These are phyloP conservation scores for Sesia apiformis DNA, from an alignment of 2,888 invertebrate genomes.

Conservation along the genomic window DNA sequence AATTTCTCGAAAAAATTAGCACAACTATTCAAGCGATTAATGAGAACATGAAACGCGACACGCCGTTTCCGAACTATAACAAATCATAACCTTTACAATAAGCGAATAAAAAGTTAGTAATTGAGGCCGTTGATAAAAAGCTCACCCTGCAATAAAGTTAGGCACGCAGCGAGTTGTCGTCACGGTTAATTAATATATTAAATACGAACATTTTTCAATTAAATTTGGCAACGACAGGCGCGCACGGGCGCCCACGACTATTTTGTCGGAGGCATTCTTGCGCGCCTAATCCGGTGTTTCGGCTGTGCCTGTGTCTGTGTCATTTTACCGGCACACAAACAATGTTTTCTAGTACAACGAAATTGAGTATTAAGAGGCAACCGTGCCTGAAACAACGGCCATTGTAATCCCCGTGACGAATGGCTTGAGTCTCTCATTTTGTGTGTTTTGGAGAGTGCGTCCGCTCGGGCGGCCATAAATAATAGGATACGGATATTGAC, in stretches of 20 bases:
- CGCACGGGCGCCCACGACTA: conserved; percentile 5
- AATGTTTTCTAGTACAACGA: conserved; percentile 46
- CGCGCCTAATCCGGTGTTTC: conserved; percentile 26
- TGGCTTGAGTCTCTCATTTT: conserved; percentile 53
- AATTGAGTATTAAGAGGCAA: conserved; percentile 40
- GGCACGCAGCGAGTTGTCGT: conserved; percentile 36
- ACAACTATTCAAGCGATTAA: conserved; percentile 66
- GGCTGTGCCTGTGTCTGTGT: not conserved
- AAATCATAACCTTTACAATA: conserved; percentile 58
- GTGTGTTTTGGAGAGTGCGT: conserved; percentile 62
- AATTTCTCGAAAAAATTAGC: conserved; percentile 64
- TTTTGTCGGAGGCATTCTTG: conserved; percentile 1
- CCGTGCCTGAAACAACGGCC: conserved; percentile 52
- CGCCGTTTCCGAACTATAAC: conserved; percentile 47
- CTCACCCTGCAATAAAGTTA: conserved; percentile 41
- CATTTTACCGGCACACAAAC: not conserved
- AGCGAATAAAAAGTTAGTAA: conserved; percentile 46
- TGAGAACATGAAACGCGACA: conserved; percentile 65
- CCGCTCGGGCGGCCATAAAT: conserved; percentile 50
- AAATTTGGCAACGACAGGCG: conserved; percentile 24
- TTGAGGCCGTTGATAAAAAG: conserved; percentile 55
- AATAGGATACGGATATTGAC: conserved; percentile 57
- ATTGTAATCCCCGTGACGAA: conserved; percentile 61
- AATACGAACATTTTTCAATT: conserved; percentile 52
- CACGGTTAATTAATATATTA: conserved; percentile 62